These are phyloP conservation scores for Dromococcyx pavoninus DNA, from an alignment of 2,797 vertebrate species.

Conservation along the genomic window DNA sequence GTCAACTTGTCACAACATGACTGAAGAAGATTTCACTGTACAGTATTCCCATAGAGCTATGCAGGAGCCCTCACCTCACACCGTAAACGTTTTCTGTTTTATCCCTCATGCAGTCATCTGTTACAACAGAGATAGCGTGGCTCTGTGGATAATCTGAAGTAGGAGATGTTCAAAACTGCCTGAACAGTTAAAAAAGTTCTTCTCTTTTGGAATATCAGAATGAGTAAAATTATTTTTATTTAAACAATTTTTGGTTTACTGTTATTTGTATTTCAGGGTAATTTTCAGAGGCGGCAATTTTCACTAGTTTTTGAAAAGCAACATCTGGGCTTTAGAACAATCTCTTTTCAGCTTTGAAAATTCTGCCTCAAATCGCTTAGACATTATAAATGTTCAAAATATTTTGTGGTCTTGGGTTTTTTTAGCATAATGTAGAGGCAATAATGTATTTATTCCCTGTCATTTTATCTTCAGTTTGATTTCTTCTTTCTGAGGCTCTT, in stretches of 20 bases:
- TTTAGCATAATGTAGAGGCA: conserved; percentile 7
- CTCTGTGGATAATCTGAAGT: neutral
- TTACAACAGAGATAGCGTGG: neutral
- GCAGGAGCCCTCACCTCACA: neutral
- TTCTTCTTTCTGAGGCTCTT: neutral
- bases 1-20: neutral
- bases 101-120: neutral
- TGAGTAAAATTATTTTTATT: conserved; percentile 35
- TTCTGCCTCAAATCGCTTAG: conserved; percentile 40
- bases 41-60: neutral
- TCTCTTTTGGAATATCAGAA: neutral
- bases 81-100: neutral
- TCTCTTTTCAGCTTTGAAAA: conserved; percentile 55
- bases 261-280: conserved; percentile 25
- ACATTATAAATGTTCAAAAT: neutral
- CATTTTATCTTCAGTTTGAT: conserved; percentile 17
- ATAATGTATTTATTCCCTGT: conserved; percentile 1
- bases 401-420: neutral
- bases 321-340: conserved; percentile 53
- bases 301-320: conserved; percentile 49
- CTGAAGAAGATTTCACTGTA: neutral
- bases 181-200: neutral
- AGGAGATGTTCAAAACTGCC: neutral
- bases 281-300: conserved; percentile 55
- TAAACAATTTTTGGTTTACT: conserved; percentile 35